These are phyloP conservation scores for Strigamia transsilvanica DNA, from an alignment of 2,888 invertebrate genomes.

Conservation along the genomic window DNA sequence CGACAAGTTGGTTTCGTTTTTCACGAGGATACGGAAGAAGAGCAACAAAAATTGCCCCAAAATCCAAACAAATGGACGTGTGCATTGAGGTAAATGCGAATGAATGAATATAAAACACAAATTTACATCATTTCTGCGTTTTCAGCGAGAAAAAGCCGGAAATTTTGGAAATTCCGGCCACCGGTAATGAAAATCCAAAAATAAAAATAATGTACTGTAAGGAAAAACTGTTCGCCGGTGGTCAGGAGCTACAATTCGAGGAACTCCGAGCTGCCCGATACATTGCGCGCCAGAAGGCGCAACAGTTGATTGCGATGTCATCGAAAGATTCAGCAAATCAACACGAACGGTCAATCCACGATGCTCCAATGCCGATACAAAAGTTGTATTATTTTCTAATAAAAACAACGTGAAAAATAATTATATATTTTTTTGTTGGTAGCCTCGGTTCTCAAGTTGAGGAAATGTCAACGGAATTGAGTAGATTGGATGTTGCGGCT, in stretches of 20 bases:
- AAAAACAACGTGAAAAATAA: background rate
- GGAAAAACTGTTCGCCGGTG: conserved; percentile 70
- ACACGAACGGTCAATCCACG: no score
- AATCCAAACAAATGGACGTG: background rate
- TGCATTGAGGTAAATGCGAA: background rate
- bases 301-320: conserved; percentile 51
- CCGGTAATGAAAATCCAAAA: conserved; percentile 66
- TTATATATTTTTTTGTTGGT: background rate
- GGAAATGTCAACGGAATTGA: background rate
- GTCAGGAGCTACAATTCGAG: conserved; percentile 79
- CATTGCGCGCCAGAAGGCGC: conserved; percentile 58
- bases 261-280: conserved; percentile 71
- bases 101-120: no score
- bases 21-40: conserved; percentile 59
- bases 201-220: conserved; percentile 74
- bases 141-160: conserved; percentile 52
- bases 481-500: background rate
- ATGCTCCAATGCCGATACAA: no score
- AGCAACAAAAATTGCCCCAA: background rate
- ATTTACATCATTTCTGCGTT: conserved; percentile 50
- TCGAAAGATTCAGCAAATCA: background rate
- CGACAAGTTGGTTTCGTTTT: conserved; percentile 59
- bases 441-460: background rate
- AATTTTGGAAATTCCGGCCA: conserved; percentile 61
- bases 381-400: background rate